These are phyloP conservation scores for Xanthia icteritia DNA, from an alignment of 2,888 invertebrate species.

Conservation along the genomic window DNA sequence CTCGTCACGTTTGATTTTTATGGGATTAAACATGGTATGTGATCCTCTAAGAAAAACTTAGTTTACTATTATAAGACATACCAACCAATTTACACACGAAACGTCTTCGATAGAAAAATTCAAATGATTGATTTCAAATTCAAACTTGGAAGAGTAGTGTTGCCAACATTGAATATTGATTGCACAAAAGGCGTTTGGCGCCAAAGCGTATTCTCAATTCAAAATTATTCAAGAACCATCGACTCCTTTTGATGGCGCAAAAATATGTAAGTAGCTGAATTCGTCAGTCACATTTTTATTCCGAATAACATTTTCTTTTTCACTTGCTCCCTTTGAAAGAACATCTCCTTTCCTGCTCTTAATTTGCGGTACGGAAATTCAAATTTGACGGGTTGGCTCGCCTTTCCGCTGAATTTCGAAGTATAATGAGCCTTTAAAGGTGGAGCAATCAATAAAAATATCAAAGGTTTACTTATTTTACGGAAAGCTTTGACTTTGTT, in stretches of 20 bases:
- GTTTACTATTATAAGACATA: not conserved
- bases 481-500: constrained; percentile 62
- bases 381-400: constrained; percentile 88
- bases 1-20: no score
- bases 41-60: not conserved
- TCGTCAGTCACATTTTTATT: constrained; percentile 87
- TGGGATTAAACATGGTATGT: not conserved
- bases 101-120: constrained; percentile 81
- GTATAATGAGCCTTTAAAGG: constrained; percentile 88
- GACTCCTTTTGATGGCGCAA: constrained; percentile 89
- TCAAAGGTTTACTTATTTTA: constrained; percentile 76
- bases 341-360: constrained; percentile 70
- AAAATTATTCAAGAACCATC: constrained; percentile 88
- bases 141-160: constrained; percentile 80
- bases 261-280: constrained; percentile 90
- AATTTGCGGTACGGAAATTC: constrained; percentile 88
- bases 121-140: constrained; percentile 85
- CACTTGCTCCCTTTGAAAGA: constrained; percentile 59
- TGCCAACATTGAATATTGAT: constrained; percentile 90
- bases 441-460: constrained; percentile 88
- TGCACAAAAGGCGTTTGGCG: constrained; percentile 89
- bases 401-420: constrained; percentile 88
- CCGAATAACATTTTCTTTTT: constrained; percentile 77
- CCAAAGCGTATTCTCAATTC: constrained; percentile 90
- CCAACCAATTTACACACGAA: constrained; percentile 69